A percentile compares a stretch with the other conserved stretches of the same genome.
These are phyloP conservation scores for Sebastes itinus DNA, from an alignment of 2,797 vertebrate genomes.

Conservation along the genomic window DNA sequence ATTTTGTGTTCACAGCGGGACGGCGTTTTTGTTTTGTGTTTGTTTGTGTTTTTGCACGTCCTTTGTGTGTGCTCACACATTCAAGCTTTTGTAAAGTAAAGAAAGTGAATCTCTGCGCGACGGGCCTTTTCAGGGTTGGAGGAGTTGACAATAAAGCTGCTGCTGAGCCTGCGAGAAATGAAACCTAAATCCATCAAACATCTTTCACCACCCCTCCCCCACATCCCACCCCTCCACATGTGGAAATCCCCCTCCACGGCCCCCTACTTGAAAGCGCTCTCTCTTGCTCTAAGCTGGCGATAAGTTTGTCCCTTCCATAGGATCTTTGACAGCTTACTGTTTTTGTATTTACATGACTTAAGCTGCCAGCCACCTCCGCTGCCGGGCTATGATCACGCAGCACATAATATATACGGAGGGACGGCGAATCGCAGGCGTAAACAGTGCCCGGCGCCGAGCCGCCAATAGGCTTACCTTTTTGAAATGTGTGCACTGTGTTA, in stretches of 20 bases:
- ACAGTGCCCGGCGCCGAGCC: slow-evolving; percentile 42
- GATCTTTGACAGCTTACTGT: slow-evolving; percentile 71
- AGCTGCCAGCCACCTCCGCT: slow-evolving; percentile 59
- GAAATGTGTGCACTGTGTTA: slow-evolving; percentile 48
- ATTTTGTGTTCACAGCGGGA: not conserved
- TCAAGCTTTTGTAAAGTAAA: slow-evolving; percentile 38
- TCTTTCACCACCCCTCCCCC: slow-evolving; percentile 4
- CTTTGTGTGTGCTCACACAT: slow-evolving; percentile 5
- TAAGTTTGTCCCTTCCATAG: slow-evolving; percentile 73
- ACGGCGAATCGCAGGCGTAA: slow-evolving; percentile 36
- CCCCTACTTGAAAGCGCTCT: slow-evolving; percentile 65
- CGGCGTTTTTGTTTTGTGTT: not conserved
- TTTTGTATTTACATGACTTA: slow-evolving; percentile 75
- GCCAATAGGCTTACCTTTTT: slow-evolving; percentile 65
- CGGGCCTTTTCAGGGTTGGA: slow-evolving; percentile 55
- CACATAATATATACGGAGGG: slow-evolving; percentile 50
- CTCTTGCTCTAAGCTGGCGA: slow-evolving; percentile 73
- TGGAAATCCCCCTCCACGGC: slow-evolving; percentile 43
- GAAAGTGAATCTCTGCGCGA: slow-evolving; percentile 37
- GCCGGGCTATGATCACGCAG: slow-evolving; percentile 46
- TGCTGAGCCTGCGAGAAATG: slow-evolving; percentile 66
- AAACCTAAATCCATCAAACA: slow-evolving; percentile 75
- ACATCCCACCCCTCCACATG: slow-evolving; percentile 1
- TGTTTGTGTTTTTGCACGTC: not conserved
- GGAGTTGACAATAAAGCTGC: slow-evolving; percentile 58